Conservation (phyloP, 2,888 invertebrate genomes). For the Pardosa pseudoannulata region DNA sequence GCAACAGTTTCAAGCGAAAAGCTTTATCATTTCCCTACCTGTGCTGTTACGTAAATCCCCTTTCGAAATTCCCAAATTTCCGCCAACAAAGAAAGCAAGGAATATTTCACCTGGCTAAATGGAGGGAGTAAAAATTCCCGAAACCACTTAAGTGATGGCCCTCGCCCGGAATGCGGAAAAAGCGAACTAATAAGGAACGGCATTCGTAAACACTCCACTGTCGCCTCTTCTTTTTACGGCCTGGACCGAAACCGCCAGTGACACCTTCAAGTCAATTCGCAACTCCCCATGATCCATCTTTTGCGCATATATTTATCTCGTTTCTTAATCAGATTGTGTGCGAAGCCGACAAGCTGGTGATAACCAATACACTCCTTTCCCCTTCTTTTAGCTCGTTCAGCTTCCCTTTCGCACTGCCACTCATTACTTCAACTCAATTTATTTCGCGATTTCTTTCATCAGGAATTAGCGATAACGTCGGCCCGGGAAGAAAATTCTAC, state of each 20-base stretch:
- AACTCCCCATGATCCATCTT: neutral
- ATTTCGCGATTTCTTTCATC: constrained; percentile 20
- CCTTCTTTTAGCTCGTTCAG: neutral
- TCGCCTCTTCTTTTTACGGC: neutral
- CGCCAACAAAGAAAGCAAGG: too few relatives aligned
- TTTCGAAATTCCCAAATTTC: too few relatives aligned
- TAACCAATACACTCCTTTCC: neutral
- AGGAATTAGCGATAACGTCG: constrained; percentile 58
- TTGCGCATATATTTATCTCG: neutral
- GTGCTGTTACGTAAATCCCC: too few relatives aligned
- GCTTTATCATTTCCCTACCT: too few relatives aligned
- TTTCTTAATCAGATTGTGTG: constrained; percentile 14
- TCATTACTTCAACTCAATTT: constrained; percentile 44
- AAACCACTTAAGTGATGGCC: too few relatives aligned
- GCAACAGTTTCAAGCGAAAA: too few relatives aligned
- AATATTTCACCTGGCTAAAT: too few relatives aligned
- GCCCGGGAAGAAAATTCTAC: constrained; percentile 13
- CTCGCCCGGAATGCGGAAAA: neutral
- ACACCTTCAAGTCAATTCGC: neutral
- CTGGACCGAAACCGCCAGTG: neutral
- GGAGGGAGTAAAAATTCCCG: too few relatives aligned
- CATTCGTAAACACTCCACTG: too few relatives aligned
- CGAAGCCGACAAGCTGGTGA: constrained; percentile 10
- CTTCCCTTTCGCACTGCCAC: neutral
- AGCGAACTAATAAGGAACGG: neutral